These are phyloP conservation scores for Trissoscelio sp. DNA, from an alignment of 2,888 invertebrate genomes.

Conservation along the genomic window DNA sequence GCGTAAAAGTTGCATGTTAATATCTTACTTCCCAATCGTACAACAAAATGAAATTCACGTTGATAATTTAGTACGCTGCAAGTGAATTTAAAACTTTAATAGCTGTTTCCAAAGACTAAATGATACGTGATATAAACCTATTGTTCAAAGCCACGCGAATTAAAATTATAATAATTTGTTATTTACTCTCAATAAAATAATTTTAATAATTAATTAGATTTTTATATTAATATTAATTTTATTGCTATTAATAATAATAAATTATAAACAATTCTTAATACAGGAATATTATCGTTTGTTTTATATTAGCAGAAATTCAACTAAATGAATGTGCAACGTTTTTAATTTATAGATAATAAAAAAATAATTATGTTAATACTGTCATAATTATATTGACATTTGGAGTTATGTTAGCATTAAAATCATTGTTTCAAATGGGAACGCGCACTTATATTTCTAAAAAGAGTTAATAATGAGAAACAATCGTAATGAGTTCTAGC, in stretches of 20 bases:
- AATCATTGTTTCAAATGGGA: slow-evolving; percentile 12
- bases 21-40: slow-evolving; percentile 47
- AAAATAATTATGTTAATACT: slow-evolving; percentile 1
- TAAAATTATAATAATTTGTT: not conserved
- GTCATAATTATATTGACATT: slow-evolving; percentile 16
- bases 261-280: no score
- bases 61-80: slow-evolving; percentile 26
- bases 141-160: not conserved
- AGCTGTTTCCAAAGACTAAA: slow-evolving; percentile 20
- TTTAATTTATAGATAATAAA: not conserved
- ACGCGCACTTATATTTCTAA: slow-evolving; percentile 16
- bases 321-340: not conserved
- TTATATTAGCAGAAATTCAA: not conserved
- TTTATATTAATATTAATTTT: not conserved
- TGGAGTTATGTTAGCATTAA: not conserved
- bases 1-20: slow-evolving; percentile 55
- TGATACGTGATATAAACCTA: slow-evolving; percentile 4
- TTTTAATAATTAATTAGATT: not conserved
- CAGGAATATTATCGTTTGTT: no score
- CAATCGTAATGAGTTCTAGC: slow-evolving; percentile 9
- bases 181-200: not conserved
- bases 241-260: no score
- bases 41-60: slow-evolving; percentile 33
- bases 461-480: slow-evolving; percentile 36
- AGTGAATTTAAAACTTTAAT: slow-evolving; percentile 39